These are phyloP conservation scores for Xestia sexstrigata DNA, from an alignment of 2,888 invertebrate genomes.

Conservation along the genomic window DNA sequence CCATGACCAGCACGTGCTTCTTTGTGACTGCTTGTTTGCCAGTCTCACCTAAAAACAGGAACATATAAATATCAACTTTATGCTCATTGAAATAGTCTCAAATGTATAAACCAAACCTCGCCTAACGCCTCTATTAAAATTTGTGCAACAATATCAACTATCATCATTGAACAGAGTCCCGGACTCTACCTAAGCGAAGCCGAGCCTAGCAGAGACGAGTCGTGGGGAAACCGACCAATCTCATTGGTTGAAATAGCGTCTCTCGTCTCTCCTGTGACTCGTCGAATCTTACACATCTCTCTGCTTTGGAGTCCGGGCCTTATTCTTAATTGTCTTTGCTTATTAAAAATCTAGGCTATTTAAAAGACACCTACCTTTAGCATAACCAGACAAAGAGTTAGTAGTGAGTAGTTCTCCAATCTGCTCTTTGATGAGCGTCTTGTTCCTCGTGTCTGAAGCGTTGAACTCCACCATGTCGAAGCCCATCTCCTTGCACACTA, in stretches of 20 bases:
- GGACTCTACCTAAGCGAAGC: no score
- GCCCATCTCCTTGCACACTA: constrained; percentile 97
- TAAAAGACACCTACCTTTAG: constrained; percentile 87
- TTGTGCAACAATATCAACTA: not conserved
- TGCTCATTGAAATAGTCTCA: not conserved
- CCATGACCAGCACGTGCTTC: constrained; percentile 99
- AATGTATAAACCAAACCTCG: not conserved
- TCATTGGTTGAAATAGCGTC: not conserved
- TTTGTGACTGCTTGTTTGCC: constrained; percentile 90
- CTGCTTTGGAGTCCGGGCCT: not conserved
- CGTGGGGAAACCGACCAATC: not conserved
- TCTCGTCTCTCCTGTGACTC: not conserved
- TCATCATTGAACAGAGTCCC: not conserved
- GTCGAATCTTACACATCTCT: not conserved
- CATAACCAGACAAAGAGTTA: constrained; percentile 93
- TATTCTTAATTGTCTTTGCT: no score
- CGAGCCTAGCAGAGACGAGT: not conserved
- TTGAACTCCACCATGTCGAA: constrained; percentile 98
- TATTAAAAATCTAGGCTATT: not conserved
- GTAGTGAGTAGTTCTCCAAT: constrained; percentile 95
- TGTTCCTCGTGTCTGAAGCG: constrained; percentile 99
- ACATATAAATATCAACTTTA: not conserved
- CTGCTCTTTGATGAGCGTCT: constrained; percentile 95
- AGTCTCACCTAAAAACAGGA: constrained; percentile 76
- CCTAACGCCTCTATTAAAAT: no score